Base-by-base conservation (phyloP, 2,888 invertebrate species). In the Lasioglossum marginatum region DNA sequence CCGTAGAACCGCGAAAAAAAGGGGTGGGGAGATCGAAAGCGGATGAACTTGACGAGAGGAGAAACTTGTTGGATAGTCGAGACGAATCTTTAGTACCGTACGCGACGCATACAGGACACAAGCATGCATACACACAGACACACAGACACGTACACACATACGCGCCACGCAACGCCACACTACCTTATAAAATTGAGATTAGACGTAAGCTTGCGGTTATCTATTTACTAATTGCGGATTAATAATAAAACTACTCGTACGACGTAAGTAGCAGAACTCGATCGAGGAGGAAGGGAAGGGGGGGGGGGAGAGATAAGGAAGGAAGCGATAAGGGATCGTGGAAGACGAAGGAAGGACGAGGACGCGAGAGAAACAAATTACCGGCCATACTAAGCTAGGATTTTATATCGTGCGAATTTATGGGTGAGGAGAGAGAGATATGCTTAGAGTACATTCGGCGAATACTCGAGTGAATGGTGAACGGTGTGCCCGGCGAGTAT, bases 331-430 rank as follows among this genome's bases (percentile, higher is more conserved):
- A 63, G 63, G 63, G 19, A 8, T 63, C 19, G 63, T 23, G 45
- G 16, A 70, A 70, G 72, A 73, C 19, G 75, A 37, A 68, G 48
- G 75, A 52, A 48, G 34, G 82, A 80, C 73, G 82, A 86, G 75
- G 79, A 86, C 71, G 88, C 75, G 77, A 87, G 88, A 86, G 88
- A 91, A 91, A 91, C 83, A 93, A 92, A 93, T 93, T 92, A 94
- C 93, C 93, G 93, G 94, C 93, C 93, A 94, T 93, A 92, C 91
- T 93, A 92, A 93, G 90, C 86, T 93, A 93, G 90, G 92, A 90
- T 93, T 93, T 93, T 93, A 92, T 93, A 94, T 92, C 89, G 89
- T 88, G 92, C 92, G 88, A 90, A 91, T 91, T 80, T 88, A 87
- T 84, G 79, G 83, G 72, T 74, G 84, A 43, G 31, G 6, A 34